Percentiles rank a stretch among this genome's conserved stretches.
These are phyloP conservation scores for Amorpha juglandis DNA, from an alignment of 2,888 invertebrate species.

Conservation along the genomic window DNA sequence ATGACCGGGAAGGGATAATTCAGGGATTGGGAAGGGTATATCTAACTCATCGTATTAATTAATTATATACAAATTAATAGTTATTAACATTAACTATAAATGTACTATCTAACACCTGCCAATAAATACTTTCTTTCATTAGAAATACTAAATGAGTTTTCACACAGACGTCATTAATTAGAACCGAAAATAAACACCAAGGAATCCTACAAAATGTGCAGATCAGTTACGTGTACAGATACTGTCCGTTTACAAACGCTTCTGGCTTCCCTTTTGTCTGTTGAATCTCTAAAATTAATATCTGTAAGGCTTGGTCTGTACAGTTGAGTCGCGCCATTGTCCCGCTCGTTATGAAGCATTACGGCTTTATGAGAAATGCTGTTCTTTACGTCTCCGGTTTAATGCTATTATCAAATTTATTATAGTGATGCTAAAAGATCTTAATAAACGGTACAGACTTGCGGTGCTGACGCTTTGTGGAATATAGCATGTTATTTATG, in stretches of 20 bases:
- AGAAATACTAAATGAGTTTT: no score
- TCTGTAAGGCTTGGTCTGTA: slow-evolving; percentile 3
- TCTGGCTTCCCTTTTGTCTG: slow-evolving; percentile 13
- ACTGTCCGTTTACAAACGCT: slow-evolving; percentile 5
- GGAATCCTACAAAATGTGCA: neutral
- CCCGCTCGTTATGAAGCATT: slow-evolving; percentile 16
- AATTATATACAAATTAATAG: no score
- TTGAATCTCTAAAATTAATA: slow-evolving; percentile 20
- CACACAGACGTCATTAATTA: no score
- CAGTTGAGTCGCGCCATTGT: slow-evolving; percentile 9
- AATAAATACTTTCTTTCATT: no score
- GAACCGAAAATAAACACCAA: neutral
- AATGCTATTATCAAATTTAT: slow-evolving; percentile 21
- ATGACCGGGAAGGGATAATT: no score
- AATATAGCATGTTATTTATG: neutral
- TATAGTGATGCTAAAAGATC: neutral
- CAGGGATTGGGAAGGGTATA: no score
- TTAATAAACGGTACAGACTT: slow-evolving; percentile 2
- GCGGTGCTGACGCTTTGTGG: neutral
- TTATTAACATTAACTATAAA: no score
- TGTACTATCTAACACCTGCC: no score
- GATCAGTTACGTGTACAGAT: neutral
- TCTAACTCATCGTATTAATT: no score
- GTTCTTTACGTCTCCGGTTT: slow-evolving; percentile 7
- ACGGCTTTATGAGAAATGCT: slow-evolving; percentile 19